Percentiles rank a stretch among this genome's conserved stretches.
These are phyloP conservation scores for Anhinga anhinga DNA, from an alignment of 2,113 vertebrate species.

Conservation along the genomic window DNA sequence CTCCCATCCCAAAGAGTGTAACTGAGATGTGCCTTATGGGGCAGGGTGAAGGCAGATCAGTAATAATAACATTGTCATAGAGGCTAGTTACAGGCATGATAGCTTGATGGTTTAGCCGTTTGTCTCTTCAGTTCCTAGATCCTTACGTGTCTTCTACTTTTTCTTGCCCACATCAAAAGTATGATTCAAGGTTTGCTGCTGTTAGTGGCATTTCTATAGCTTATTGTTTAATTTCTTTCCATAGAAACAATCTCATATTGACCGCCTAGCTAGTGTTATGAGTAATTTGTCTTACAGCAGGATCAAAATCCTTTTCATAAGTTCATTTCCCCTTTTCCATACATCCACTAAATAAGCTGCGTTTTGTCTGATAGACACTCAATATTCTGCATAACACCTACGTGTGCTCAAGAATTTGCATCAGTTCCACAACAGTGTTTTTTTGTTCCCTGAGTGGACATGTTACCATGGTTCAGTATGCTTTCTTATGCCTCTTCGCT, in stretches of 20 bases:
- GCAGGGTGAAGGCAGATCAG: neutral
- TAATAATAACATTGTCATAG: neutral
- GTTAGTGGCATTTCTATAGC: neutral
- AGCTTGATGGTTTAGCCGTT: neutral
- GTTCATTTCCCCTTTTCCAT: neutral
- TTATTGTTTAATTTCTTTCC: neutral
- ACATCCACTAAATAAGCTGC: neutral
- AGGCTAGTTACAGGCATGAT: neutral
- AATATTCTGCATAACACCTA: neutral
- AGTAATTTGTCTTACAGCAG: neutral
- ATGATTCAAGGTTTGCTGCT: neutral
- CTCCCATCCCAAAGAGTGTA: neutral
- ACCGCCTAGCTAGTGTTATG: neutral
- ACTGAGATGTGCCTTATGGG: neutral
- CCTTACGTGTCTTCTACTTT: rapidly evolving
- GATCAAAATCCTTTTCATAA: neutral
- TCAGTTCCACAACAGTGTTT: neutral
- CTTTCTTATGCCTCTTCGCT: neutral
- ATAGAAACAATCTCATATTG: neutral
- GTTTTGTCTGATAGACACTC: neutral
- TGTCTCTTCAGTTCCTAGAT: neutral
- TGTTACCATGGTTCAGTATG: neutral
- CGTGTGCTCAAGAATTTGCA: neutral
- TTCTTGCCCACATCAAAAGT: neutral
- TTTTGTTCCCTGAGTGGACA: neutral